Conservation (phyloP, 1,140 invertebrate species). For the Agrilus planipennis region DNA sequence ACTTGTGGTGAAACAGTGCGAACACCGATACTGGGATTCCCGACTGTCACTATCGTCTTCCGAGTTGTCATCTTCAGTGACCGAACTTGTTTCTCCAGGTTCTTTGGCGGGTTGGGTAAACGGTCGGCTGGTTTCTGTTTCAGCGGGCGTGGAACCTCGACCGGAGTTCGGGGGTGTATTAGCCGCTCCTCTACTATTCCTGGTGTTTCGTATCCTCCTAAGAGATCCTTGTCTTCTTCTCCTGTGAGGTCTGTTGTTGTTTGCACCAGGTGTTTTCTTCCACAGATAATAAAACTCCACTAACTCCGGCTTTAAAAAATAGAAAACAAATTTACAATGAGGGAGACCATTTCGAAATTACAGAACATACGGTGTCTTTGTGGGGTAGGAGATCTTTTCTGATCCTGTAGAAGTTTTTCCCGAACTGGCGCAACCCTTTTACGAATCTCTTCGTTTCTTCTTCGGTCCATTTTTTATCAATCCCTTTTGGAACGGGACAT, state of each 20-base stretch:
- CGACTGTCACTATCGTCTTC: conserved; percentile 88
- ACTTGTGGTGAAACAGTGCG: conserved; percentile 53
- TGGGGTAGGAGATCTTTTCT: conserved; percentile 90
- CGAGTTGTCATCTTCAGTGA: conserved; percentile 83
- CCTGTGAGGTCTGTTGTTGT: conserved; percentile 83
- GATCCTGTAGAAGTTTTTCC: conserved; percentile 99
- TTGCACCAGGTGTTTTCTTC: conserved; percentile 99
- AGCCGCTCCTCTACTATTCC: conserved; percentile 46
- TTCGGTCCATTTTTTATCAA: conserved; percentile 96
- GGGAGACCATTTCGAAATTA: neutral
- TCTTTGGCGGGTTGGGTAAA: conserved; percentile 46
- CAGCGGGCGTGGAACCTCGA: conserved; percentile 27
- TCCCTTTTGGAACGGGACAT: conserved; percentile 90
- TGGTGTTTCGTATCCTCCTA: conserved; percentile 73
- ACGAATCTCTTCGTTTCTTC: conserved; percentile 97
- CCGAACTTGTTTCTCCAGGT: conserved; percentile 70
- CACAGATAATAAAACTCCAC: conserved; percentile 99
- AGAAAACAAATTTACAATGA: neutral
- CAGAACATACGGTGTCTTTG: conserved; percentile 77
- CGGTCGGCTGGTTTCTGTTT: conserved; percentile 42
- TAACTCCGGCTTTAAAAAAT: conserved; percentile 63
- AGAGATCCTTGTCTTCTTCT: conserved; percentile 80
- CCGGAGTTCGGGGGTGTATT: conserved; percentile 35
- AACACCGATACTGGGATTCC: conserved; percentile 41
- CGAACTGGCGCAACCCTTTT: conserved; percentile 93